Base-by-base conservation (phyloP, 1,140 invertebrate species). In the Pissodes strobi region DNA sequence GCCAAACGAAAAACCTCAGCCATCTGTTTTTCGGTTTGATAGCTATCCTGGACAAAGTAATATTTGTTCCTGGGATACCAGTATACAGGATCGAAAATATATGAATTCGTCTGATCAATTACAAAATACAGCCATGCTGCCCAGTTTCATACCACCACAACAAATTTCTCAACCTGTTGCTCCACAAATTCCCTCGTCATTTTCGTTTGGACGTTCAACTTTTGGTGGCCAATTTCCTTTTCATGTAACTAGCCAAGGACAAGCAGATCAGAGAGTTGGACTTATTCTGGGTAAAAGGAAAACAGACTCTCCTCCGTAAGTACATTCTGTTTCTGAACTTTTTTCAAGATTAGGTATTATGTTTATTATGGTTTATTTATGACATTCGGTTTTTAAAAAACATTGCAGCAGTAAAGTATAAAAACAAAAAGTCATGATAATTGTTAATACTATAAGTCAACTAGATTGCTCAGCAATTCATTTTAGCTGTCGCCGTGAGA, bases 11-110 rank as follows among this genome's bases (percentile, higher is more conserved):
- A 18, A 45, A 5, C 17, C 15, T 9, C 41, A 15, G 9, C 18
- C 41, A 10, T 45, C 41, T 19, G 17, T 45, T 4, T 45, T 45
- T 18, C 41, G 41, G 4, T 45, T 45, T 19, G 41, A 45, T 45
- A 4, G 15, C 5, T 45, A 45, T 45, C 41, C 41, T 8, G 41
- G 19, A 8, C 9, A 15, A 9, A 19, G 2, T 18, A 43, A 2
- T 19, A 45, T 45, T 45, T 45, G 12, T 8, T 10, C 15, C 10
- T 45, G 41, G 41, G 41, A 15, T 45, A n/a, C 37, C 6, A 39
- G 1, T 39, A 39, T 5, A n/a, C 37, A 39, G 1, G n/a, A 39
- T n/a, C 37, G 3, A 1, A 39, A 39, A 39, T 39, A n/a, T 39
- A 15, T 18, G 9, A 21, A 45, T 45, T 19, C 18, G 9, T 19